Percentiles rank a stretch among this genome's conserved stretches.
Evolutionary conservation across 2,113 vertebrate species (phyloP).

Genomic region (Forbesichthys agassizii): DNA sequence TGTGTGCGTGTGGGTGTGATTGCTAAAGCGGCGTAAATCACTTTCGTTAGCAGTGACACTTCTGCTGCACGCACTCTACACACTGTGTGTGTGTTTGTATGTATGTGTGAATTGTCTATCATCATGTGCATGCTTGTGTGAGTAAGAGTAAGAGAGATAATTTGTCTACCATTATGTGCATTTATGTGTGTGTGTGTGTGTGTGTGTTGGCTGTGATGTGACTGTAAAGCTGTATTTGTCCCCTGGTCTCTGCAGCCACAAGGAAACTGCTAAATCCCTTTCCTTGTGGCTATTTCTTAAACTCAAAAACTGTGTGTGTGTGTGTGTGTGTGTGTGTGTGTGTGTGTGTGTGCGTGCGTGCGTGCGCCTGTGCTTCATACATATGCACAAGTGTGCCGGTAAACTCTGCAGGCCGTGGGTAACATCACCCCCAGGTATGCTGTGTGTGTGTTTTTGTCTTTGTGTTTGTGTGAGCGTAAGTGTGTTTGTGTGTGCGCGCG

Average conservation of each 20-base stretch:
- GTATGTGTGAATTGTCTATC: neutral
- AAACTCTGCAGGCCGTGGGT: neutral
- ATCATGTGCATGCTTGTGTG: slow-evolving; percentile 9
- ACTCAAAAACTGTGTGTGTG: slow-evolving; percentile 23
- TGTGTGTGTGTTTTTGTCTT: neutral
- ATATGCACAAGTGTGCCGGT: neutral
- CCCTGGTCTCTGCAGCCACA: slow-evolving; percentile 38
- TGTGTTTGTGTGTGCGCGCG: neutral
- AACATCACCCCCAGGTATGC: neutral
- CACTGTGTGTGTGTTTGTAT: slow-evolving; percentile 23
- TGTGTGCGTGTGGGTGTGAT: slow-evolving; percentile 37
- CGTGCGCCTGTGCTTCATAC: neutral
- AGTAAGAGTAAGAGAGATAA: too few species aligned
- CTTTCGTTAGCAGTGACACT: slow-evolving; percentile 40
- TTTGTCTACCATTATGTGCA: slow-evolving; percentile 10
- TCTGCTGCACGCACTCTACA: slow-evolving; percentile 12
- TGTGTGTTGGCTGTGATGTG: slow-evolving; percentile 28
- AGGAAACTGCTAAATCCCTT: slow-evolving; percentile 51
- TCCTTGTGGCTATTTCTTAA: slow-evolving; percentile 56
- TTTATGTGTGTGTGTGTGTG: slow-evolving; percentile 14
- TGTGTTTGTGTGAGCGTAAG: neutral
- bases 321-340: slow-evolving; percentile 1
- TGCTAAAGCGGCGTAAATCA: slow-evolving; percentile 38
- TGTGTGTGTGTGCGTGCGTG: slow-evolving; percentile 7
- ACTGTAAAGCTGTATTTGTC: slow-evolving; percentile 19